Evolutionary conservation across 2,888 invertebrate genomes (phyloP), one percentile per base, ranked within the genome.

Genomic region (Macrophya alboannulata): DNA sequence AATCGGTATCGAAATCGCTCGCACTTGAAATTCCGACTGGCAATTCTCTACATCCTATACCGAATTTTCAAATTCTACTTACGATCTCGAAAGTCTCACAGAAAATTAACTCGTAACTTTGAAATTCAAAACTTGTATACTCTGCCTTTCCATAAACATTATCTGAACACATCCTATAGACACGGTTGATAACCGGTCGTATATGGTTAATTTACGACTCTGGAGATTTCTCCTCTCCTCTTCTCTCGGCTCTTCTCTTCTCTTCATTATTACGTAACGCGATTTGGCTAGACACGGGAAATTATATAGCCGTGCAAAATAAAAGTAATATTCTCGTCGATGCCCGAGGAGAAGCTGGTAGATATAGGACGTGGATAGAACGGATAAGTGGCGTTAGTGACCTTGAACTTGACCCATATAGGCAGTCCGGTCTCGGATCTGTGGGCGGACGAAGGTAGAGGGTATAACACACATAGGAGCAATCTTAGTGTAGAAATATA

Each of bases 401-500:
- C 81, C 81, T 81, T 81, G 81, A 81, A 81, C 81, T 81, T 81
- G 81, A 81, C 81, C 81, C 81, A 81, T 81, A 81, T 81, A 81
- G 62, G 1, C 59, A 21, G 81, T 37, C 62, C 62, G 59, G 59
- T 81, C 81, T 81, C 62, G 81, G 40, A 15, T 81, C 81, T 81
- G 81, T 81, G 81, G 81, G 81, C 81, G 81, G 81, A 81, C 51
- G 21, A 40, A 81, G 81, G 81, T 81, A 62, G 40, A 81, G n/a
- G 76, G 68, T 74, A 21, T 40, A 31, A 31, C 37, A 12, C n/a
- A 21, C 10, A 21, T n/a, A 4, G 31, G 15, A n/a, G 12, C 17
- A 40, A 25, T 17, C 40, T 51, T 31, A 31, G 31, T 25, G n/a
- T 77, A 17, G 17, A 55, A 51, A 51, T 77, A 37, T n/a, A 2